phyloP scores from a whole-genome alignment of 2,797 vertebrate genomes.

The Myotis pilosus region DNA sequence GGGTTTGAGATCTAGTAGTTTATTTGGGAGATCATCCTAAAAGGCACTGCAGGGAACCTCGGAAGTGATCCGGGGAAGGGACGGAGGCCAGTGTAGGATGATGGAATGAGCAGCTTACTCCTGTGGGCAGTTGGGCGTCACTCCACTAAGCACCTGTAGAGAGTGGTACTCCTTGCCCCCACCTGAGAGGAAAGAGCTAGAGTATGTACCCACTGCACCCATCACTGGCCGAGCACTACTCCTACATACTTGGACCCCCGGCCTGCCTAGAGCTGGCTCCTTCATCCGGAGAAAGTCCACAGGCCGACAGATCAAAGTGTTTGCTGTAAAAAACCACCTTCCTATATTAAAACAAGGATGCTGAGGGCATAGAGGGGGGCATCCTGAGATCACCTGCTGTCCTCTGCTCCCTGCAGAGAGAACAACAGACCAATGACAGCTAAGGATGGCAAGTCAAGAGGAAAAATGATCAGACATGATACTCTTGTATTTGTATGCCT shows the following conservation, averaged over 20 bases:
- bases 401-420: neutral
- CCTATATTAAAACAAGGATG: neutral
- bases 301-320: neutral
- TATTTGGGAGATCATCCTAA: neutral
- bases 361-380: neutral
- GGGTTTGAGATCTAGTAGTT: neutral
- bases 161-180: no score
- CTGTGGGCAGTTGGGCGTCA: no score
- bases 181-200: neutral
- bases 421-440: neutral
- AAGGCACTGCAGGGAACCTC: neutral
- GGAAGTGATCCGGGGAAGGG: neutral
- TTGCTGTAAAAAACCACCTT: neutral
- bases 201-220: neutral
- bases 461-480: neutral
- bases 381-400: neutral
- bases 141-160: neutral
- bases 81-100: neutral
- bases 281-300: neutral
- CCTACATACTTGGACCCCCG: neutral
- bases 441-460: neutral
- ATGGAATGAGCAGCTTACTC: neutral
- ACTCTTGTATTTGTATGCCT: neutral
- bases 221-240: neutral
- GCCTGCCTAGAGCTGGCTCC: neutral